Evolutionary conservation across 2,797 vertebrate genomes (phyloP).

Genomic region (Chelon auratus): DNA sequence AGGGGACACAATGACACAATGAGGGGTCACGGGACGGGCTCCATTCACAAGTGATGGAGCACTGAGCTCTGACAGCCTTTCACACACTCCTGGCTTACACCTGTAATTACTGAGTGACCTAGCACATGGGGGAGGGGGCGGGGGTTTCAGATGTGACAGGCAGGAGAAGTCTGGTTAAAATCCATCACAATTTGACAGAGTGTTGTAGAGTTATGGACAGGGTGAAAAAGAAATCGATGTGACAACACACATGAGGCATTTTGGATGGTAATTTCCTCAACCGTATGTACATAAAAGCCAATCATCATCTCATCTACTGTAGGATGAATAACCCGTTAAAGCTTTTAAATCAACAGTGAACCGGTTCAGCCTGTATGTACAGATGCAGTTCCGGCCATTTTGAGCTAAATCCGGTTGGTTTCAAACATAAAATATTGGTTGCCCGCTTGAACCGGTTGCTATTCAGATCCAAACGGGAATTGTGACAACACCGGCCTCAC

Average conservation of each 20-base stretch:
- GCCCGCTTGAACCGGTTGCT: no score
- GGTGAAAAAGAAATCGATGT: background rate
- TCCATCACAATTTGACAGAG: conserved; percentile 1
- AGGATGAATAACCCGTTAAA: background rate
- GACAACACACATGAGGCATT: background rate
- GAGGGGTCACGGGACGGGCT: conserved; percentile 34
- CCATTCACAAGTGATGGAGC: conserved; percentile 55
- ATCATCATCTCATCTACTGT: background rate
- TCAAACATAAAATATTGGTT: no score
- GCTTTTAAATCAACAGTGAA: no score
- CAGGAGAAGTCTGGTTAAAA: conserved; percentile 1
- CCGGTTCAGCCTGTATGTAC: no score
- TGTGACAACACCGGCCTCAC: no score
- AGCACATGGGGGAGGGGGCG: conserved; percentile 15
- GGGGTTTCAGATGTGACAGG: conserved; percentile 10
- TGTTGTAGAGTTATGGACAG: background rate
- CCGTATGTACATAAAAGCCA: background rate
- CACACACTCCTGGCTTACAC: conserved; percentile 41
- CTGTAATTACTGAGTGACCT: conserved; percentile 61
- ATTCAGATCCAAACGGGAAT: no score
- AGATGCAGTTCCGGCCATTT: no score
- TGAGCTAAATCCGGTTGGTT: no score
- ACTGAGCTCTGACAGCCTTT: conserved; percentile 40
- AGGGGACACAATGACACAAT: conserved; percentile 29
- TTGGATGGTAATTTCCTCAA: background rate